These are phyloP conservation scores for Eremophila alpestris DNA, from an alignment of 2,797 vertebrate species.

Conservation along the genomic window DNA sequence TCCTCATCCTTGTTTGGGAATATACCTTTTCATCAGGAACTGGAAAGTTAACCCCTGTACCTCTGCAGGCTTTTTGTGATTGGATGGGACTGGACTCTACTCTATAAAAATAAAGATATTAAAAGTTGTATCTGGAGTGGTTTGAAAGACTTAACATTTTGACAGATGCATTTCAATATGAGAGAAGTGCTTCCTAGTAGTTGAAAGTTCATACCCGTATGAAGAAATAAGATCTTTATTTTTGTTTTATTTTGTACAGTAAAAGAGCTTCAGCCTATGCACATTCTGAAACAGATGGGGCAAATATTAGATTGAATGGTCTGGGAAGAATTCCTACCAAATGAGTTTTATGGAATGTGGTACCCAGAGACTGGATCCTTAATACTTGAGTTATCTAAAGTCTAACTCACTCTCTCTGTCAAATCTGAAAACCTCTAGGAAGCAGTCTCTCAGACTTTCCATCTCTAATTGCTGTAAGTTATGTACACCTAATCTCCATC, in stretches of 20 bases:
- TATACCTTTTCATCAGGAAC: not conserved
- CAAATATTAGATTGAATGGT: not conserved
- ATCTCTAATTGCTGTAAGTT: not conserved
- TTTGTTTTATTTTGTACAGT: not conserved
- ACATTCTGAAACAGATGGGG: not conserved
- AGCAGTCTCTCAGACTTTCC: not conserved
- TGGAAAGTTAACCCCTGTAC: not conserved
- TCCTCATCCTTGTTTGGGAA: not conserved
- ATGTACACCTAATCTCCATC: not conserved
- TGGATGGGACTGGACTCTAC: not conserved
- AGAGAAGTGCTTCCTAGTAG: not conserved
- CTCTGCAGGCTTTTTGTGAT: not conserved
- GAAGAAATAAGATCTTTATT: not conserved
- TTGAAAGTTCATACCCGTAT: not conserved
- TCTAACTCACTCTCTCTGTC: fast-evolving
- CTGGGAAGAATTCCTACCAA: not conserved
- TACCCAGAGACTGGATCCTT: not conserved
- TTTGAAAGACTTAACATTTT: not conserved
- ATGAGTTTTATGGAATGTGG: not conserved
- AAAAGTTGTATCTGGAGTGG: not conserved
- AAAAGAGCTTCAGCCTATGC: not conserved
- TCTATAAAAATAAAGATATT: not conserved
- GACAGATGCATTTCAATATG: not conserved
- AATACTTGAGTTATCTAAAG: not conserved
- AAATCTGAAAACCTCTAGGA: not conserved